Evolutionary conservation across 2,113 vertebrate species (phyloP), one percentile per base, ranked within the genome.

Genomic region (Calypte anna): DNA sequence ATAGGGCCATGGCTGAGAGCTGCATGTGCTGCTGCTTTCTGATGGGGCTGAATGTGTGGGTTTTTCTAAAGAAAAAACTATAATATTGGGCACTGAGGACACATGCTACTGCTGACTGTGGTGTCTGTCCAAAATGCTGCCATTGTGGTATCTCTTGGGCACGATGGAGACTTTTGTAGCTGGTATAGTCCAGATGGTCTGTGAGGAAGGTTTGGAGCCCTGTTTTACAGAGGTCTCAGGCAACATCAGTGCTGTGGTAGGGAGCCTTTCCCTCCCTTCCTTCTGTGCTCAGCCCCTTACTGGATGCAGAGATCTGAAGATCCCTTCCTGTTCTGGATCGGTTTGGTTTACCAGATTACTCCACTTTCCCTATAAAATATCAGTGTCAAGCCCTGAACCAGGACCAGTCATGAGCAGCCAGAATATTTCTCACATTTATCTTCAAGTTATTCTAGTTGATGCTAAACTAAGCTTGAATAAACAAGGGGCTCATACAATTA

Each of bases 71-170:
- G 40, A 40, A 40, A 78, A 53, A 27, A 27, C 30, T n/a, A 9
- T 4, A 57, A 17, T 22, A 7, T 3, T 36, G 25, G 61, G 20
- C 11, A 36, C 33, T 44, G 33, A 59, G 7, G 9, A 31, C 22
- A 68, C 53, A 67, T 38, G 36, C 31, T 51, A 27, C 53, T 51
- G 73, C 40, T 81, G 55, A 14, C 24, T 36, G 21, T 30, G n/a
- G 43, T 54, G 51, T 11, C 31, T 63, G 46, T 14, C 13, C 43
- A 28, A 6, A 27, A 28, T 43, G 8, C 24, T 82, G n/a, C 38
- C 31, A 12, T 15, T 0, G 0, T 58, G 43, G 14, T 40, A 12
- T 3, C 38, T 79, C n/a, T 30, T 54, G 27, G 18, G 7, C 75
- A 5, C 16, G 19, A 27, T 19, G 21, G 10, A 22, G 21, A 59